phyloP scores from a whole-genome alignment of 2,113 vertebrate genomes.

The Bubo blakistoni region DNA sequence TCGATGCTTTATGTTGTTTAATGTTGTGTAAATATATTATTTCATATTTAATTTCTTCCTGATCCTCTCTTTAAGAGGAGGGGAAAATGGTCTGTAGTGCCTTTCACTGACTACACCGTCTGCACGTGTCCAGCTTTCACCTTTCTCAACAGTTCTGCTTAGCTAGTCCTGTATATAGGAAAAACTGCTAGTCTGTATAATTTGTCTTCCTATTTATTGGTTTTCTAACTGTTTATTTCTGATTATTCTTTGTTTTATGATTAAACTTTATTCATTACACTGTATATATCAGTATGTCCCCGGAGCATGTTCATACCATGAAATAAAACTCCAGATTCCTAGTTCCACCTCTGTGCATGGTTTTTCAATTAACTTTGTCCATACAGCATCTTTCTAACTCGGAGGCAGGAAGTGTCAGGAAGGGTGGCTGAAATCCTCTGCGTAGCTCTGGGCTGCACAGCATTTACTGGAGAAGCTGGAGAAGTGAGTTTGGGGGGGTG shows the following conservation, averaged over 20 bases:
- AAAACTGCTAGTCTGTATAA: not conserved
- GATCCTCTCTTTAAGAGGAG: slow-evolving; percentile 41
- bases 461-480: rapidly evolving
- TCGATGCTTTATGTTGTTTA: not conserved
- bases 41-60: slow-evolving; percentile 20
- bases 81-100: slow-evolving; percentile 60
- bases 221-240: slow-evolving; percentile 30
- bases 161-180: not conserved
- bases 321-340: slow-evolving; percentile 70
- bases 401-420: not conserved
- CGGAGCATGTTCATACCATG: slow-evolving; percentile 65
- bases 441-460: not conserved
- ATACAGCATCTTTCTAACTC: rapidly evolving
- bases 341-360: not conserved
- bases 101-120: slow-evolving; percentile 59
- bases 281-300: slow-evolving; percentile 68
- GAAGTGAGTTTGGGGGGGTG: not conserved
- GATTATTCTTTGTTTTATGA: slow-evolving; percentile 32
- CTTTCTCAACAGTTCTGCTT: not conserved
- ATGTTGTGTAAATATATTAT: not conserved
- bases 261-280: slow-evolving; percentile 35
- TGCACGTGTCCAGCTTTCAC: slow-evolving; percentile 34
- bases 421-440: rapidly evolving
- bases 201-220: slow-evolving; percentile 43
- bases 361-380: not conserved